phyloP scores from a whole-genome alignment of 2,888 invertebrate species.

The Nomada fucata region DNA sequence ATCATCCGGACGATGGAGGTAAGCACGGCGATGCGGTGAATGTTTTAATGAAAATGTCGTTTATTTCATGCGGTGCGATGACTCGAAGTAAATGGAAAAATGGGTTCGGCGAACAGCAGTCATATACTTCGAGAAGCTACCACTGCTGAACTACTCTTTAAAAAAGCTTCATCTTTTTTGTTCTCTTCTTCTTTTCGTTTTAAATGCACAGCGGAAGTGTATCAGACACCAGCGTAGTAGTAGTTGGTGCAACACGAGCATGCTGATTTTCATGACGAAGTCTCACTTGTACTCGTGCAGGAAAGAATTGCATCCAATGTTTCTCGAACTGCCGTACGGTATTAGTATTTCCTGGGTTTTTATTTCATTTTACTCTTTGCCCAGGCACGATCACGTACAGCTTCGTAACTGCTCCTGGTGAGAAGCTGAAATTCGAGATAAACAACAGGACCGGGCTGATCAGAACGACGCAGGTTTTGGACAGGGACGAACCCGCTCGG shows the following conservation, averaged over 20 bases:
- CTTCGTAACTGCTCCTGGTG: constrained; percentile 90
- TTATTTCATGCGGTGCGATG: constrained; percentile 85
- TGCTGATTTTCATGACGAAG: constrained; percentile 83
- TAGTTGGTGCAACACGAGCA: constrained; percentile 74
- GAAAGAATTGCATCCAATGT: constrained; percentile 62
- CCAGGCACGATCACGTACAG: constrained; percentile 91
- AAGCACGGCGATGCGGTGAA: background rate
- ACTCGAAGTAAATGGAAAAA: constrained; percentile 84
- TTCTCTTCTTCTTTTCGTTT: no score
- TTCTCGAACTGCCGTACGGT: constrained; percentile 77
- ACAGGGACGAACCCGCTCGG: constrained; percentile 94
- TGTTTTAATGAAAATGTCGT: constrained; percentile 84
- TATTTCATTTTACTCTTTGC: constrained; percentile 24
- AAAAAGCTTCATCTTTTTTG: constrained; percentile 59
- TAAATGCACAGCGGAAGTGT: constrained; percentile 75
- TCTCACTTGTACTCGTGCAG: constrained; percentile 84
- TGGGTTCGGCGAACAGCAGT: constrained; percentile 82
- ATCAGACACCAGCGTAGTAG: constrained; percentile 75
- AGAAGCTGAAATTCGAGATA: constrained; percentile 92
- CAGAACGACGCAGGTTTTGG: constrained; percentile 91
- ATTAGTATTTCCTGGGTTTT: constrained; percentile 72
- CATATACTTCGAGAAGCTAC: constrained; percentile 70
- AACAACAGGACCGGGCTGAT: constrained; percentile 91
- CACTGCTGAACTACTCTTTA: constrained; percentile 71
- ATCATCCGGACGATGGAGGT: constrained; percentile 91